Evolutionary conservation across 2,797 vertebrate species (phyloP).

Genomic region (Siniperca obscura): DNA sequence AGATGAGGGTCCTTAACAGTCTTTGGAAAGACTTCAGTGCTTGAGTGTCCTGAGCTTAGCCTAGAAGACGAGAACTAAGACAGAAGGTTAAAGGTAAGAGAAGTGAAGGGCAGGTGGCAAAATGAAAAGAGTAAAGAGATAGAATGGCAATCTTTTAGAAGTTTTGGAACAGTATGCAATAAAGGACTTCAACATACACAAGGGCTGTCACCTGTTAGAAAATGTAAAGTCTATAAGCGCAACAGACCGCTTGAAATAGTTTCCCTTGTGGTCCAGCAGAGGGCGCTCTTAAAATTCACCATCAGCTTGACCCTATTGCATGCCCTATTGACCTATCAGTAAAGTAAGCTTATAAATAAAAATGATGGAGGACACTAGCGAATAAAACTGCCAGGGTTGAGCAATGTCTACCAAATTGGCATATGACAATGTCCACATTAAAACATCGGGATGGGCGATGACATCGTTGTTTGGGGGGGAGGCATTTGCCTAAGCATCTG

Average conservation of each 20-base stretch:
- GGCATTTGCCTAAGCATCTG: no score
- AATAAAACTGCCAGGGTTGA: no score
- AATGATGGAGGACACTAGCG: no score
- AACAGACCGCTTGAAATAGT: neutral
- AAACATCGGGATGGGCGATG: no score
- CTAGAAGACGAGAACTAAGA: neutral
- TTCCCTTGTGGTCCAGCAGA: neutral
- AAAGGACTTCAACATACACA: neutral
- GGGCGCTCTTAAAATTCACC: no score
- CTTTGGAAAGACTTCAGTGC: slow-evolving; percentile 15
- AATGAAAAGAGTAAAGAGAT: slow-evolving; percentile 7
- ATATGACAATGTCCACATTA: no score
- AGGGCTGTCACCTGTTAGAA: neutral
- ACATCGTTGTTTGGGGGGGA: no score
- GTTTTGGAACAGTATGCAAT: neutral
- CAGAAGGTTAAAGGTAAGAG: neutral
- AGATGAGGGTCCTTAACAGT: slow-evolving; percentile 29
- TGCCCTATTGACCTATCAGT: no score
- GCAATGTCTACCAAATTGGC: no score
- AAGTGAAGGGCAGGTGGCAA: slow-evolving; percentile 6
- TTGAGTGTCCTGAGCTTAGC: slow-evolving; percentile 25
- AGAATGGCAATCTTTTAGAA: neutral
- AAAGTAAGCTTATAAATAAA: no score
- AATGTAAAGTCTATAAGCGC: neutral
- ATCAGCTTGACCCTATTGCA: no score